Evolutionary conservation across 2,888 invertebrate species (phyloP).

Genomic region (Meghimatium bilineatum): DNA sequence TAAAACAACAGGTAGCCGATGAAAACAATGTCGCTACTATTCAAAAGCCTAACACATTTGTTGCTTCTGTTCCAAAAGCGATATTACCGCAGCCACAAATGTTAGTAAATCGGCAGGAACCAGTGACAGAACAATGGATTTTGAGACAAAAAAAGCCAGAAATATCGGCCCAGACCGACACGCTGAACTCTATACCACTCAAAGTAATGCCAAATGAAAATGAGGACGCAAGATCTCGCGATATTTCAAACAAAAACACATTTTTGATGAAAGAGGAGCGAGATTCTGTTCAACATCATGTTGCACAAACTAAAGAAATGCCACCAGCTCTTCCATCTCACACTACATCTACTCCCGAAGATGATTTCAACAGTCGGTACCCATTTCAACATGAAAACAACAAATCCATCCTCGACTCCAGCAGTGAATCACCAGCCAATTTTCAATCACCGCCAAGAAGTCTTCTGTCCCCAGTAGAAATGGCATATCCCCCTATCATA

Average conservation of each 20-base stretch:
- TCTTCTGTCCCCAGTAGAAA: not conserved
- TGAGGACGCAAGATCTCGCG: not conserved
- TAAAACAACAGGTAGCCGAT: not conserved
- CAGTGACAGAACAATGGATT: not conserved
- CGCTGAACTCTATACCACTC: conserved; percentile 1
- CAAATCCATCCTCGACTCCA: not conserved
- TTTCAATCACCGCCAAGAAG: conserved; percentile 1
- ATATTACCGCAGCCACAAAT: not conserved
- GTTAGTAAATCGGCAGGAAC: not conserved
- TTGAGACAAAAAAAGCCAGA: not conserved
- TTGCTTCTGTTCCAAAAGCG: not conserved
- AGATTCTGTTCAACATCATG: not conserved
- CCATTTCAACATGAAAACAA: not conserved
- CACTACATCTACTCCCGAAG: conserved; percentile 30
- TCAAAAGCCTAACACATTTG: not conserved
- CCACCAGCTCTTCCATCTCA: conserved; percentile 27
- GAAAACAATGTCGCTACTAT: not conserved
- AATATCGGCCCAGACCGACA: not conserved
- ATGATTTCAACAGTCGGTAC: not conserved
- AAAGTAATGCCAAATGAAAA: no score
- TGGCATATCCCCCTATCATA: conserved; percentile 11
- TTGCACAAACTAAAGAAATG: conserved; percentile 25
- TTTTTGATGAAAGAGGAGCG: not conserved
- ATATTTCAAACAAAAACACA: not conserved
- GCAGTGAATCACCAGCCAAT: not conserved